A percentile compares a stretch with the other conserved stretches of the same genome.
Evolutionary conservation across 2,888 invertebrate species (phyloP).

Genomic region (Heliconius ismenius): DNA sequence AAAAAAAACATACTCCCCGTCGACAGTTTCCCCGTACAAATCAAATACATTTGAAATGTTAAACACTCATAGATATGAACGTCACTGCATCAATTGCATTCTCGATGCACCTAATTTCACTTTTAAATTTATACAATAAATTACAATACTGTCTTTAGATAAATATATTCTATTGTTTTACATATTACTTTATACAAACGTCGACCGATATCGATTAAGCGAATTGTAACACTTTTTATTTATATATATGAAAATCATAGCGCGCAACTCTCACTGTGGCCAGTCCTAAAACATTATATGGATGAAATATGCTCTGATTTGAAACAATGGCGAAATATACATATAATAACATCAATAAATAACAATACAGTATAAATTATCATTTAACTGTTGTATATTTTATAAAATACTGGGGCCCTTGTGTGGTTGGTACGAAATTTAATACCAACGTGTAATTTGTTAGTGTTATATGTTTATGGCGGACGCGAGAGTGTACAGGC

Average conservation of each 20-base stretch:
- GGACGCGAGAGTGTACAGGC: constrained; percentile 27
- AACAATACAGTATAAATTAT: constrained; percentile 82
- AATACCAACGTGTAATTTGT: constrained; percentile 62
- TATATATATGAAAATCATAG: constrained; percentile 31
- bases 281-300: constrained; percentile 75
- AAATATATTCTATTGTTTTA: constrained; percentile 43
- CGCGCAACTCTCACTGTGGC: constrained; percentile 52
- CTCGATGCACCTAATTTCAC: constrained; percentile 54
- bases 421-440: constrained; percentile 66
- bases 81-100: constrained; percentile 55
- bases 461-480: constrained; percentile 55
- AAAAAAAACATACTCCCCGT: neutral
- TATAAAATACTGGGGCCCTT: constrained; percentile 79
- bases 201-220: constrained; percentile 29
- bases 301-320: constrained; percentile 83
- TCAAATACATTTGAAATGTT: constrained; percentile 52
- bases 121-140: constrained; percentile 61
- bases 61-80: constrained; percentile 49
- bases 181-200: constrained; percentile 35
- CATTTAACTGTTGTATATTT: constrained; percentile 82
- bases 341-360: constrained; percentile 83
- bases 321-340: constrained; percentile 82
- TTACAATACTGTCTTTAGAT: constrained; percentile 53
- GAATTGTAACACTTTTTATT: constrained; percentile 10
- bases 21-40: constrained; percentile 21